phyloP scores from a whole-genome alignment of 1,140 invertebrate genomes.

The Tetramorium simillimum region DNA sequence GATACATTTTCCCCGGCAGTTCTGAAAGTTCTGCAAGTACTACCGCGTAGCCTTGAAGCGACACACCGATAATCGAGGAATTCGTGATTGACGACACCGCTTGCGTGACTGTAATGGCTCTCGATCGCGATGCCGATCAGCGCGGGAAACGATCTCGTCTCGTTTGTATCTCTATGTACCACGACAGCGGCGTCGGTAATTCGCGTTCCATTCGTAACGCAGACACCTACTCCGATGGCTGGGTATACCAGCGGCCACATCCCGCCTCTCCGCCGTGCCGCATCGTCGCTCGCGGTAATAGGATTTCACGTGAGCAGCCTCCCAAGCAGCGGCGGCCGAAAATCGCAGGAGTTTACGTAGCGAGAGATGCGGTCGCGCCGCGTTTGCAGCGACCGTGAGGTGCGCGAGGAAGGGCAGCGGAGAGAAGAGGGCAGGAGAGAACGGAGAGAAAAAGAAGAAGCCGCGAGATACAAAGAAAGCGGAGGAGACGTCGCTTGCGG shows the following conservation, averaged over 20 bases:
- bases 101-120: slow-evolving; percentile 28
- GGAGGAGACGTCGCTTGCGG: slow-evolving; percentile 14
- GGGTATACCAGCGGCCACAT: not conserved
- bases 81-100: slow-evolving; percentile 2
- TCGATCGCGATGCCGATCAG: slow-evolving; percentile 15
- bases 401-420: not conserved
- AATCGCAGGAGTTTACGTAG: slow-evolving; percentile 79
- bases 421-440: not conserved
- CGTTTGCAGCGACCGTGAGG: slow-evolving; percentile 29
- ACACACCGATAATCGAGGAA: slow-evolving; percentile 5
- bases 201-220: slow-evolving; percentile 48
- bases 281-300: slow-evolving; percentile 75
- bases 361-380: slow-evolving; percentile 58
- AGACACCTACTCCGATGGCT: slow-evolving; percentile 36
- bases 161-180: slow-evolving; percentile 46
- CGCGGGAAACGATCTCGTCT: slow-evolving; percentile 39
- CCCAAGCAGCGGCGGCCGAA: slow-evolving; percentile 78
- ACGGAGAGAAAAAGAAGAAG: slow-evolving; percentile 28
- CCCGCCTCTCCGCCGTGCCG: not conserved
- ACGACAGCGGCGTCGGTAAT: slow-evolving; percentile 41
- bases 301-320: slow-evolving; percentile 80
- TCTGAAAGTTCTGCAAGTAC: not conserved
- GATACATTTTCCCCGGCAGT: not conserved
- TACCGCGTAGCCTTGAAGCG: not conserved
- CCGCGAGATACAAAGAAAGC: slow-evolving; percentile 44